phyloP scores from a whole-genome alignment of 2,888 invertebrate genomes.

The Odontothrips loti region DNA sequence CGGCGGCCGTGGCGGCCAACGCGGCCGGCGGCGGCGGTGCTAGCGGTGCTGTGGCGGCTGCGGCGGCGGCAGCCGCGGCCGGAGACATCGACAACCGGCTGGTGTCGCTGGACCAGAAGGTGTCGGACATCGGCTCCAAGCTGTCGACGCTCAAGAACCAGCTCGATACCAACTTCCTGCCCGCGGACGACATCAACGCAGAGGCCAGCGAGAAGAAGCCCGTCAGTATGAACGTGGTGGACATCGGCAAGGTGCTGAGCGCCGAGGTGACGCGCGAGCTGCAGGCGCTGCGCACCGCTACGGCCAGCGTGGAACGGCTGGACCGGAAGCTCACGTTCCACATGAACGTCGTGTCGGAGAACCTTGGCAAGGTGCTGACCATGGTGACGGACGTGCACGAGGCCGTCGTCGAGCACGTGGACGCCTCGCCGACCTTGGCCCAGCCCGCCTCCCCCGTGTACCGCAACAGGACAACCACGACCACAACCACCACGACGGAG shows the following conservation, averaged over 20 bases:
- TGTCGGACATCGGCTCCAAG: constrained; percentile 75
- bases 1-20: constrained; percentile 34
- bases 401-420: constrained; percentile 70
- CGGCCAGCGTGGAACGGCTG: constrained; percentile 57
- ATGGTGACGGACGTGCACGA: constrained; percentile 79
- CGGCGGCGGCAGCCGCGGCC: constrained; percentile 39
- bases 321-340: constrained; percentile 81
- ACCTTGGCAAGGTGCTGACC: constrained; percentile 69
- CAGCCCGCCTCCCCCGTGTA: constrained; percentile 40
- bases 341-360: constrained; percentile 76
- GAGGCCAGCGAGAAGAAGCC: constrained; percentile 85
- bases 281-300: constrained; percentile 71
- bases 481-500: constrained; percentile 55
- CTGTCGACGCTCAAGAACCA: constrained; percentile 74
- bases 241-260: constrained; percentile 78
- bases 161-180: constrained; percentile 74
- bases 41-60: constrained; percentile 26
- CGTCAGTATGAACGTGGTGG: constrained; percentile 74
- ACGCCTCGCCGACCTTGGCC: constrained; percentile 35
- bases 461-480: constrained; percentile 51
- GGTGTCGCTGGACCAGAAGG: constrained; percentile 73
- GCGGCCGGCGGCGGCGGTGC: constrained; percentile 41
- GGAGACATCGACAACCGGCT: constrained; percentile 61
- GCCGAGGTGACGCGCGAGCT: constrained; percentile 59
- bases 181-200: constrained; percentile 77